Evolutionary conservation across 2,888 invertebrate genomes (phyloP), one percentile per base, ranked within the genome.

Genomic region (Ramazzottius varieornatus): DNA sequence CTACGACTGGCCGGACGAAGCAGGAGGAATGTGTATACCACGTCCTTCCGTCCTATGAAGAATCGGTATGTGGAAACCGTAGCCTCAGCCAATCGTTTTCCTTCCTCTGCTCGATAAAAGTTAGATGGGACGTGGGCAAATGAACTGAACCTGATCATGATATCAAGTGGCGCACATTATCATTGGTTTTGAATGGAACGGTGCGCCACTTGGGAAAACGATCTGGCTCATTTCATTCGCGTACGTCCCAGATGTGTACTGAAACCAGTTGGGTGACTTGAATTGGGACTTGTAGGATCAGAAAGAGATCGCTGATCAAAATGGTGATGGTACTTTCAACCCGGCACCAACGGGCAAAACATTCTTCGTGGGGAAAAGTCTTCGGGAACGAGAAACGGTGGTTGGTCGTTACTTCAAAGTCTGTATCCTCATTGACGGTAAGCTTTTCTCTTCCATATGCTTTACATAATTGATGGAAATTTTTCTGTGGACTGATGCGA

Each of bases 401-500:
- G 73, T 73, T 1, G 72, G 74, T 2, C 68, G 73, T 65, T 68
- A 72, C 46, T 72, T 75, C 66, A 73, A 74, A 65, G 71, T 74
- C 29, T 74, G 74, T 69, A 70, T 75, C 54, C 69, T 75, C 1
- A 70, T 75, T 63, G 73, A 73, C 68, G 75, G 75, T 71, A 68
- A 64, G 70, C 29, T 33, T n/a, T n/a, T n/a, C n/a, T 32, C 63
- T 32, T n/a, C 13, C 32, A 16, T 32, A 63, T 13, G n/a, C n/a
- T 63, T 29, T 32, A 29, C n/a, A 13, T 63, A 13, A 13, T 8
- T 13, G 20, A 40, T 40, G 8, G 40, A 40, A 40, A 40, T 8
- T 8, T 40, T 40, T 8, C 13, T 40, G 40, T 13, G 40, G n/a
- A n/a, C n/a, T n/a, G n/a, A n/a, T n/a, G n/a, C n/a, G n/a, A n/a